phyloP scores from a whole-genome alignment of 1,140 invertebrate genomes.

The Phocides pigmalion region DNA sequence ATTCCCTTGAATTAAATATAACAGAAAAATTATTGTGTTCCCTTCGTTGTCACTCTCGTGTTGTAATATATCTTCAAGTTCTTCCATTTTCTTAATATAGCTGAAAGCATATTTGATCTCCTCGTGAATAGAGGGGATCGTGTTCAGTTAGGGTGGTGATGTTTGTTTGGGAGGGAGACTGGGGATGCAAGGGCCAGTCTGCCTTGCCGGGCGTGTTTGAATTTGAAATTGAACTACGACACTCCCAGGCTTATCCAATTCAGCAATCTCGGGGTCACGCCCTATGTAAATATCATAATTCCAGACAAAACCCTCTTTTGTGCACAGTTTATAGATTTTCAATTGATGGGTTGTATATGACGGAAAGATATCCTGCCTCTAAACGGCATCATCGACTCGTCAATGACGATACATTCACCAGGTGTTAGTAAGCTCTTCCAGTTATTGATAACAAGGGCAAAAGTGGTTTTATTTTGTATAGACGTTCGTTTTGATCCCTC shows the following conservation, averaged over 20 bases:
- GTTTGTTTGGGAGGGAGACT: too few species aligned
- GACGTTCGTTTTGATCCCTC: neutral
- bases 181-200: too few species aligned
- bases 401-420: conserved; percentile 53
- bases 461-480: conserved; percentile 29
- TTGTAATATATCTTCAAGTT: too few species aligned
- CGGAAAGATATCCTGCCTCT: conserved; percentile 55
- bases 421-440: conserved; percentile 38
- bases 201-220: too few species aligned
- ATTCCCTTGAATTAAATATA: too few species aligned
- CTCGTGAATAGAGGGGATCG: too few species aligned
- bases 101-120: too few species aligned
- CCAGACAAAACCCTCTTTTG: conserved; percentile 37
- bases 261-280: conserved; percentile 26
- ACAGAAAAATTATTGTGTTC: too few species aligned
- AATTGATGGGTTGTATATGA: conserved; percentile 62
- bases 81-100: too few species aligned
- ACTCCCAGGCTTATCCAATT: conserved; percentile 23
- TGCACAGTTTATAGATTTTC: conserved; percentile 67
- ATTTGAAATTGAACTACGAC: too few species aligned
- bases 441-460: conserved; percentile 24
- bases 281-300: conserved; percentile 47
- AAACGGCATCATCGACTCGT: conserved; percentile 67
- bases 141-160: too few species aligned
- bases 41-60: too few species aligned